Evolutionary conservation across 1,140 invertebrate species (phyloP), one percentile per base, ranked within the genome.

Genomic region (Lasioglossum baleicum): DNA sequence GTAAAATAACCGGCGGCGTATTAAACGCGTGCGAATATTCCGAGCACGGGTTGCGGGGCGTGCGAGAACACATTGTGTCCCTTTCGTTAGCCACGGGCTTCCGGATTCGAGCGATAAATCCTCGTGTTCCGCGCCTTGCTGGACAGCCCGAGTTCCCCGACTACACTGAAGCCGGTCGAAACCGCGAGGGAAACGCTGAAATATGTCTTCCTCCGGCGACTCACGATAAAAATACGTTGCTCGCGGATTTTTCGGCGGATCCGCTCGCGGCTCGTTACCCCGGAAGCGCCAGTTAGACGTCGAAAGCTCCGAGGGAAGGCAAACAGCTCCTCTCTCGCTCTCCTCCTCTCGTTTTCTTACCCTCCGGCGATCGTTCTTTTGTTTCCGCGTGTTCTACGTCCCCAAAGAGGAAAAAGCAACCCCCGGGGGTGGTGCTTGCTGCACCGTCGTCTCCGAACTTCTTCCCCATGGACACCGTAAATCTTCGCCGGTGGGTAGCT

Each of bases 381-480:
- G 82, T 71, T 65, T 74, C 53, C 22, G 44, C 71, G 20, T 22
- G 51, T 85, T 75, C 4, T 35, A 35, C 78, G 20, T 78, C 56
- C 70, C 58, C 58, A 58, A 56, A 11, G 60, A 64, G 42, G 75
- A 75, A 58, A 71, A 75, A 65, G 40, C 60, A 31, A 75, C 51
- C 64, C 65, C 65, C 17, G 7, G n/a, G 42, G 81, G 44, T 3
- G 44, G 44, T 11, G 81, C 48, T 75, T 75, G 35, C 20, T 22
- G 51, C 63, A 83, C 81, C 75, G 86, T 83, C 76, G 44, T 48
- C 44, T 48, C 31, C 78, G 75, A 87, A 87, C 42, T 86, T 87
- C 83, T 63, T 82, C 78, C 84, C 85, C 68, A 35, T 76, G 74
- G 79, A 82, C 73, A 73, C 53, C 75, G 76, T 87, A 87, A 87